Evolutionary conservation across 2,888 invertebrate species (phyloP), one percentile per base, ranked within the genome.

Genomic region (Pristionchus fissidentatus): DNA sequence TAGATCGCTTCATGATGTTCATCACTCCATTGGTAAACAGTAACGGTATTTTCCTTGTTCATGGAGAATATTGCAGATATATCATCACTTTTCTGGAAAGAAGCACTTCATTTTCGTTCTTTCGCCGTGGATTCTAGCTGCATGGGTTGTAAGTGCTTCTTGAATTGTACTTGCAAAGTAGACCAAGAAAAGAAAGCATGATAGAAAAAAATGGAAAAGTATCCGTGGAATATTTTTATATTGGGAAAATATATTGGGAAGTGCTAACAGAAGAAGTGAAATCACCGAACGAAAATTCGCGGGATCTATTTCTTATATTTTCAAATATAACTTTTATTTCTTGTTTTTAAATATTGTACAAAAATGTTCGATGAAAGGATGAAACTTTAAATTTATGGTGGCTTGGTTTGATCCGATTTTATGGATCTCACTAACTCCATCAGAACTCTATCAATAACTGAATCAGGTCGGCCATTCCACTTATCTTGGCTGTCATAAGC

Each of bases 1-100:
- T 77, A 3, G 75, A 77, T 77, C 75, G 75, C 22, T 77, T 77
- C 32, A 77, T 77, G 75, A 77, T 49, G 49, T 77, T 77, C 75
- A 77, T 77, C 10, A 77, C 75, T 29, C 75, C 75, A 2, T 49
- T 19, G 46, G 75, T 77, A 32, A 19, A 22, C n/a, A 22, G 5
- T 32, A 32, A 19, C 19, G 4, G 15, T 29, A 19, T 15, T 19
- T 19, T 13, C 8, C 4, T 7, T 77, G 49, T 15, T 19, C 15
- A 4, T 29, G 19, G 32, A 19, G 13, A 10, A 22, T 4, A 46
- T 15, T 49, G 46, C 75, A 77, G 75, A 22, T 77, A 0, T 77
- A 77, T 77, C 49, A 77, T 49, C 75, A 77, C 35, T 77, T 77
- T 29, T 32, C 75, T 19, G 75, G 75, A 3, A 52, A 46, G 29